phyloP scores from a whole-genome alignment of 2,113 vertebrate genomes.

The Erpornis zantholeuca region DNA sequence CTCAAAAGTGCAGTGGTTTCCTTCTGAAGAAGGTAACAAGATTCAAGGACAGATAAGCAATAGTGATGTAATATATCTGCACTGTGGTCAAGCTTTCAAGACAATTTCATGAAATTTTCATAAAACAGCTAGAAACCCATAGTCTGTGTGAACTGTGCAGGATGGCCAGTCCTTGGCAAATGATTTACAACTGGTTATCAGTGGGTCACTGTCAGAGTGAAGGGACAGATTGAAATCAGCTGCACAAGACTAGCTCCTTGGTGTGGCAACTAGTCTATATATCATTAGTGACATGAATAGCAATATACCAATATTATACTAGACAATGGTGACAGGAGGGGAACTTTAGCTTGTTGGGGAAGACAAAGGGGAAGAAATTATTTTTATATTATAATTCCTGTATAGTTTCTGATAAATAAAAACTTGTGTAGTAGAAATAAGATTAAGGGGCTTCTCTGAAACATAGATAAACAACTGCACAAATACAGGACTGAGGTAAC shows the following conservation, averaged over 20 bases:
- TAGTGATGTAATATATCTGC: not conserved
- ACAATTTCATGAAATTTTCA: not conserved
- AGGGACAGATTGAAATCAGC: not conserved
- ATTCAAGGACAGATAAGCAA: not conserved
- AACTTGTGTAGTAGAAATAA: not conserved
- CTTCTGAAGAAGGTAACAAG: not conserved
- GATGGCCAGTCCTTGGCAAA: not conserved
- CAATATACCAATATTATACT: not conserved
- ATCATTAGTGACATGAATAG: not conserved
- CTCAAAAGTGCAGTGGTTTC: not conserved
- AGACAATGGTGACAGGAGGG: not conserved
- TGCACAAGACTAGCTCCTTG: not conserved
- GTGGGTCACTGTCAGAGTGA: accelerated
- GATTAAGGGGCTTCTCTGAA: not conserved
- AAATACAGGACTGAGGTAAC: not conserved
- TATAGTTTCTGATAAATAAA: not conserved
- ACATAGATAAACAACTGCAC: not conserved
- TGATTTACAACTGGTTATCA: not conserved
- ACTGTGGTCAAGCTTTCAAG: not conserved
- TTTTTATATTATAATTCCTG: not conserved
- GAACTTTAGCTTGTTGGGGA: not conserved
- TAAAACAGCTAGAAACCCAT: not conserved
- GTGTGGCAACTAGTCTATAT: not conserved
- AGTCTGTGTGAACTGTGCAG: not conserved
- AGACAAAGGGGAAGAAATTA: not conserved